Conservation (phyloP, 2,113 vertebrate genomes). For the Paradisaea rubra region DNA sequence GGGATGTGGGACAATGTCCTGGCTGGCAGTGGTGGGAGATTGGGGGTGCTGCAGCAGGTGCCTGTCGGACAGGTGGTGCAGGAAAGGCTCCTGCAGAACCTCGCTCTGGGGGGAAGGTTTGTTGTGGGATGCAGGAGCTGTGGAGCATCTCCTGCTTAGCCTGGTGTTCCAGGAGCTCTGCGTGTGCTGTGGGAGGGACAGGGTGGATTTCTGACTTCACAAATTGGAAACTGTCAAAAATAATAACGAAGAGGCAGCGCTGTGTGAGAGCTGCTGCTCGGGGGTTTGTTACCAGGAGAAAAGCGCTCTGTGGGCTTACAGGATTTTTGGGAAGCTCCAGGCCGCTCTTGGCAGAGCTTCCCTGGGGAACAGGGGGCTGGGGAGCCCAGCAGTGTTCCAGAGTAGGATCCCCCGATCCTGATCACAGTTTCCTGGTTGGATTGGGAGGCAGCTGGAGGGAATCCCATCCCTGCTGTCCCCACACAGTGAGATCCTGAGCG, state of each 20-base stretch:
- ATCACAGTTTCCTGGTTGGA: not conserved
- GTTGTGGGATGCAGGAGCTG: not conserved
- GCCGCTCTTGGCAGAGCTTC: not conserved
- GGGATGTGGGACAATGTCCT: fast-evolving
- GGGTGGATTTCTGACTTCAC: not conserved
- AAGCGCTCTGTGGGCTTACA: not conserved
- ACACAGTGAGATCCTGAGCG: not conserved
- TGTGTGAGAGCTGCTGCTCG: not conserved
- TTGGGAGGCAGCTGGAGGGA: not conserved
- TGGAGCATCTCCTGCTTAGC: not conserved
- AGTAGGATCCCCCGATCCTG: not conserved
- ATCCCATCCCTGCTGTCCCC: not conserved
- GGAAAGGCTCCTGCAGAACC: not conserved
- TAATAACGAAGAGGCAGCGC: not conserved
- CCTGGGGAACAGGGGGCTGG: not conserved
- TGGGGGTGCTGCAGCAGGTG: not conserved
- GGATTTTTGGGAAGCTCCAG: not conserved
- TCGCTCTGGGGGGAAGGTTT: not conserved
- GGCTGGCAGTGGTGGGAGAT: fast-evolving
- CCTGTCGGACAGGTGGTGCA: not conserved
- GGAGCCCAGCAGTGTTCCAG: not conserved
- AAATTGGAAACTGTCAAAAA: not conserved
- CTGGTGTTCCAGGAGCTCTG: not conserved
- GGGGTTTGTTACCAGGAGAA: not conserved
- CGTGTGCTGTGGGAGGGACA: not conserved